Conservation (phyloP, 2,113 vertebrate genomes). For the Poecile atricapillus region DNA sequence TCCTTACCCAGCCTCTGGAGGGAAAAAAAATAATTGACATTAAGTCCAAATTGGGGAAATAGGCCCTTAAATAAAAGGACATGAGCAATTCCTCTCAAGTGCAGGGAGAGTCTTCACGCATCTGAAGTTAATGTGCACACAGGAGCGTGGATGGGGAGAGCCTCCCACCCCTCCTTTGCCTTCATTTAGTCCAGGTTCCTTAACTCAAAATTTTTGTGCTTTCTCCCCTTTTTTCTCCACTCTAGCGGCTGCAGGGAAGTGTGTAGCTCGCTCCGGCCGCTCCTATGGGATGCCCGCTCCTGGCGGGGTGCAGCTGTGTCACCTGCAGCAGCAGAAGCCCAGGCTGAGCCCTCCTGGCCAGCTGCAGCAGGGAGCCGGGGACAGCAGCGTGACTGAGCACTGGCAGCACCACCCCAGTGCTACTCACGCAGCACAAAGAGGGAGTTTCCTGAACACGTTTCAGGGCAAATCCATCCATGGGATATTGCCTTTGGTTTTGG, state of each 20-base stretch:
- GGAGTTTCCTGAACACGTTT: background rate
- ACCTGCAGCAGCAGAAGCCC: background rate
- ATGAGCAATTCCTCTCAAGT: rapidly evolving
- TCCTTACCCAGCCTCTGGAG: background rate
- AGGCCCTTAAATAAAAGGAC: background rate
- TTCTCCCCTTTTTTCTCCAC: background rate
- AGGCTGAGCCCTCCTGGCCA: too few species aligned
- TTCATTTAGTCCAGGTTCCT: background rate
- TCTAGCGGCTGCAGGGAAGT: rapidly evolving
- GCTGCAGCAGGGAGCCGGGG: rapidly evolving
- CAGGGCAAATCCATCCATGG: background rate
- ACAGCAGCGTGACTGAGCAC: background rate
- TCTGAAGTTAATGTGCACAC: background rate
- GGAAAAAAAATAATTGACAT: background rate
- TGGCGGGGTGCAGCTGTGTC: background rate
- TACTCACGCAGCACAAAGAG: background rate
- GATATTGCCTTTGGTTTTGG: background rate
- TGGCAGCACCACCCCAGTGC: background rate
- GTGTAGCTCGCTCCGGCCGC: background rate
- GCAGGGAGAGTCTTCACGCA: background rate
- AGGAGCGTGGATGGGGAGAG: background rate
- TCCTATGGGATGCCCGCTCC: rapidly evolving
- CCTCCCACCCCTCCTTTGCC: background rate
- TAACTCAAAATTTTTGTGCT: background rate
- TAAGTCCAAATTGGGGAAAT: background rate